These are phyloP conservation scores for Sphinx pinastri DNA, from an alignment of 2,888 invertebrate species.

Conservation along the genomic window DNA sequence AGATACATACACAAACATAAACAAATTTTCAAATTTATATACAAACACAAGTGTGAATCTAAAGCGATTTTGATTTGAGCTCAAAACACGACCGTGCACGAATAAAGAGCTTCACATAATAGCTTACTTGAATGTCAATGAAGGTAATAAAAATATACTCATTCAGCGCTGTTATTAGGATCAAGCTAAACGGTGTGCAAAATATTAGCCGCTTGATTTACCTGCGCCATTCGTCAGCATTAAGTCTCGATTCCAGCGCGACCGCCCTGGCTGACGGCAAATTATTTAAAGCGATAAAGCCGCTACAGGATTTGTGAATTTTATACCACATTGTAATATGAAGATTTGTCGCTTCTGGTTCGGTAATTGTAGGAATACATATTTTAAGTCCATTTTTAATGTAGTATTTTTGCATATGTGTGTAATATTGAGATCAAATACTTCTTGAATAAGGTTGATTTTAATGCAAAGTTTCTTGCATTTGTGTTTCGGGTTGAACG, in stretches of 20 bases:
- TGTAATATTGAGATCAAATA: not conserved
- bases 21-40: no score
- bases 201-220: constrained; percentile 60
- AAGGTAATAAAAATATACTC: constrained; percentile 1
- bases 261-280: constrained; percentile 30
- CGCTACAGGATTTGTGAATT: constrained; percentile 18
- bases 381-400: no score
- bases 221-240: constrained; percentile 60
- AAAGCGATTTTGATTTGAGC: no score
- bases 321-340: constrained; percentile 1
- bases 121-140: not conserved
- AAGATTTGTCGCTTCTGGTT: not conserved
- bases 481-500: no score
- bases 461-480: no score
- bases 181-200: constrained; percentile 51
- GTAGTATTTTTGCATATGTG: no score
- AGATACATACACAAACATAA: no score
- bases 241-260: constrained; percentile 44
- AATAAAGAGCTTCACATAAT: no score
- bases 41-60: no score
- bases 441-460: not conserved
- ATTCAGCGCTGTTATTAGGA: constrained; percentile 37
- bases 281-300: constrained; percentile 28
- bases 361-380: no score
- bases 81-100: no score